Percentiles rank a stretch among this genome's conserved stretches.
phyloP scores from a whole-genome alignment of 2,113 vertebrate species.

The Pangasianodon hypophthalmus region DNA sequence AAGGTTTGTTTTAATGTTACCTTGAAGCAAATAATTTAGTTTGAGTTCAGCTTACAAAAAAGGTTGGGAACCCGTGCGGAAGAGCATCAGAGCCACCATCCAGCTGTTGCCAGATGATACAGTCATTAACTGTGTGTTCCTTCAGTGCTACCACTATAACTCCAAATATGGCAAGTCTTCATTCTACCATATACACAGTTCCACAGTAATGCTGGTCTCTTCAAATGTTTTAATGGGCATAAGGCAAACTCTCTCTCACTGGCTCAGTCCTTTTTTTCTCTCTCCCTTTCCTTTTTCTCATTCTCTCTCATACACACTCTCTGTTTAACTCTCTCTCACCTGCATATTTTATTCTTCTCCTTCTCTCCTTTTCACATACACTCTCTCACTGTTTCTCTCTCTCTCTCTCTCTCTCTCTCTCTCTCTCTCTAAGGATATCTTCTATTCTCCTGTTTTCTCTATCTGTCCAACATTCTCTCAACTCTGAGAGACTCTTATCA shows the following conservation, averaged over 20 bases:
- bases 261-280: no score
- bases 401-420: background rate
- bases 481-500: background rate
- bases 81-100: background rate
- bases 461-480: background rate
- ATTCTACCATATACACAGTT: slow-evolving; percentile 1
- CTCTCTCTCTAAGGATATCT: slow-evolving; percentile 4
- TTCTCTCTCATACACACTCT: background rate
- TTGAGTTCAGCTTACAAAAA: background rate
- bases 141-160: background rate
- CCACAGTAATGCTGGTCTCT: background rate
- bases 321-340: background rate
- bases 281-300: background rate
- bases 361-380: no score
- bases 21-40: background rate
- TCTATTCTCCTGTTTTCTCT: background rate
- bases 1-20: background rate
- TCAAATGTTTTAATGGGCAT: background rate
- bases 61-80: background rate
- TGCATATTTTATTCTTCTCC: background rate
- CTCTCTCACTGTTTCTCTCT: background rate
- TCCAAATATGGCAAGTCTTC: slow-evolving; percentile 11
- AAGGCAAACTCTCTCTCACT: background rate
- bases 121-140: slow-evolving; percentile 1
- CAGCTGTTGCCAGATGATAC: slow-evolving; percentile 8